Evolutionary conservation across 2,113 vertebrate genomes (phyloP).

Genomic region (Cyrtonyx montezumae): DNA sequence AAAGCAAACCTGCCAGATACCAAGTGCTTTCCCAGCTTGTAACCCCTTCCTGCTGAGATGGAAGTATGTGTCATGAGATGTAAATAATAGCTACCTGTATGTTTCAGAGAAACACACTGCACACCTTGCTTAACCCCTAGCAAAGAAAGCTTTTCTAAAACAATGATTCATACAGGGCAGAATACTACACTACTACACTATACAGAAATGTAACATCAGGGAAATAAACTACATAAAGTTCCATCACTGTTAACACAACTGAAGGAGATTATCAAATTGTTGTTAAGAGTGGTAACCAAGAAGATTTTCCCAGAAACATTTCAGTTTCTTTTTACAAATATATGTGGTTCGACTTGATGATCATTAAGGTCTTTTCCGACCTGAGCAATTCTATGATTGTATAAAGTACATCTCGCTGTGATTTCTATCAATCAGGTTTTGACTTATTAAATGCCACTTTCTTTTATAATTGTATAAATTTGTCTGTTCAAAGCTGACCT

Average conservation of each 20-base stretch:
- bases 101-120: not conserved
- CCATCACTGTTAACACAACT: not conserved
- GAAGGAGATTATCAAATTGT: not conserved
- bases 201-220: not conserved
- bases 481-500: not conserved
- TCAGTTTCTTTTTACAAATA: not conserved
- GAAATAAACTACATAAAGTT: not conserved
- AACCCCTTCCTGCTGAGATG: not conserved
- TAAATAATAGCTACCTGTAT: not conserved
- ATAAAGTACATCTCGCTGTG: not conserved
- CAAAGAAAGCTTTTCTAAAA: not conserved
- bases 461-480: not conserved
- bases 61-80: not conserved
- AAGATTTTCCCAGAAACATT: not conserved
- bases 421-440: not conserved
- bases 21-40: not conserved
- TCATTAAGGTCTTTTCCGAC: too few species aligned
- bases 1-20: not conserved
- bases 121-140: not conserved
- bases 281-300: not conserved
- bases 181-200: not conserved
- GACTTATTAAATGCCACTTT: not conserved
- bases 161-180: not conserved
- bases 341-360: too few species aligned
- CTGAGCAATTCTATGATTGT: too few species aligned